A percentile compares a stretch with the other conserved stretches of the same genome.
Conservation (phyloP, 2,888 invertebrate genomes). For the Drosophila limbata region DNA sequence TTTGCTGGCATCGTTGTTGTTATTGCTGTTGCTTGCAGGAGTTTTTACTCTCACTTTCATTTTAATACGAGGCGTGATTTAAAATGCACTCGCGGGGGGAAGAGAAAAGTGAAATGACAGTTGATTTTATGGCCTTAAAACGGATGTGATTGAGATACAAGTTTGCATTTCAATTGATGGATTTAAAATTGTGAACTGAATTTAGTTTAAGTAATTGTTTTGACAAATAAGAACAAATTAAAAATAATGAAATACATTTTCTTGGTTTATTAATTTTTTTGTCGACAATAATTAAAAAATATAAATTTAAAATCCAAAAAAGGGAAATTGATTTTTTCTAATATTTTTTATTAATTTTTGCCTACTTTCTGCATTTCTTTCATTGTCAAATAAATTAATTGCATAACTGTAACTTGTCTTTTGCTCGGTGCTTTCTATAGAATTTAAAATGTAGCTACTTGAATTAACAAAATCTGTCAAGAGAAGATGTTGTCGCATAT, state of each 20-base stretch:
- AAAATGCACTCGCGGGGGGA: constrained; percentile 5
- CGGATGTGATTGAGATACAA: constrained; percentile 42
- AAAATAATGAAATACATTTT: too few relatives aligned
- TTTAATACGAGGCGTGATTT: constrained; percentile 36
- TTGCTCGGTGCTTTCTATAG: not conserved
- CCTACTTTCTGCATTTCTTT: not conserved
- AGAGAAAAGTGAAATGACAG: not conserved
- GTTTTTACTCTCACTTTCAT: constrained; percentile 64
- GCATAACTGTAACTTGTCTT: not conserved
- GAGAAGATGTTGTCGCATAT: constrained; percentile 17
- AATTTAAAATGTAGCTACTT: not conserved
- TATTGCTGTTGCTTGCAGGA: constrained; percentile 35
- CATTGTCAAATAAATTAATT: not conserved
- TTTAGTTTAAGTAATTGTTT: not conserved
- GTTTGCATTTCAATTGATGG: not conserved
- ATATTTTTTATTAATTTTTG: too few relatives aligned
- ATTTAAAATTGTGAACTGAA: not conserved
- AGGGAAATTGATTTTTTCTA: too few relatives aligned
- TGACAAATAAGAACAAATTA: too few relatives aligned
- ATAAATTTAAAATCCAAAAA: too few relatives aligned
- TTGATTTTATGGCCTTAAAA: constrained; percentile 35
- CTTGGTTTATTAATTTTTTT: too few relatives aligned
- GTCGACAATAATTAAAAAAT: too few relatives aligned
- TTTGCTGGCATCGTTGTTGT: constrained; percentile 28
- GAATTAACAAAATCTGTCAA: constrained; percentile 1